Base-by-base conservation (phyloP, 2,113 vertebrate genomes). In the Mustela nigripes region DNA sequence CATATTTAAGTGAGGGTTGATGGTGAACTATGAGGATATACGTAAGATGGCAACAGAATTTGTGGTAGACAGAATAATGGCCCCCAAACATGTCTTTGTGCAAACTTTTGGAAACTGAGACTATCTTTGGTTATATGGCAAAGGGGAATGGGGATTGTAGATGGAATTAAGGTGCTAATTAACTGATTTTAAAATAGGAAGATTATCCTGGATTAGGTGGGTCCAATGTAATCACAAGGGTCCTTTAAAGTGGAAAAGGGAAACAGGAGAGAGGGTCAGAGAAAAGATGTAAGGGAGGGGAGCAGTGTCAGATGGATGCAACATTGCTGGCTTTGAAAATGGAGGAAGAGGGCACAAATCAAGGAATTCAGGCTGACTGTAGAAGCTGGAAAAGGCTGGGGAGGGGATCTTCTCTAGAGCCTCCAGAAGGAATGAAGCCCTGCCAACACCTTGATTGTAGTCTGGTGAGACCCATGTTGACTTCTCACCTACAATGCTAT, bases 71-170 rank as follows among this genome's bases (percentile, higher is more conserved):
- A 89, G 42, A 94, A 78, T 85, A 65, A 42, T 86, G 48, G 16
- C 14, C 31, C 3, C 6, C 26, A 45, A 82, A 82, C 15, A 69
- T 62, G 22, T 95, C 58, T 22, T 18, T 69, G 4, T 95, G 39
- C 48, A 93, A 50, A 88, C 91, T 9, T 10, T 56, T 91, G 28
- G 67, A 93, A 96, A 60, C n/a, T 89, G 9, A 95, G 36, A 86
- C 28, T 91, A 19, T 79, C 50, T 85, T 97, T 24, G 21, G 7
- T 79, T 97, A 83, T 50, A 39, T 94, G 21, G 18, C 39, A 80
- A 94, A 95, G 62, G 24, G 76, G 26, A 83, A 94, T 91, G 96
- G 78, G 91, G 26, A 33, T 83, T 88, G 8, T 74, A 88, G 33
- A 36, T 93, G 33, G 5, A 88, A 45, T 89, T 86, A 90, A 92